phyloP scores from a whole-genome alignment of 2,113 vertebrate species.

The Alectura lathami region DNA sequence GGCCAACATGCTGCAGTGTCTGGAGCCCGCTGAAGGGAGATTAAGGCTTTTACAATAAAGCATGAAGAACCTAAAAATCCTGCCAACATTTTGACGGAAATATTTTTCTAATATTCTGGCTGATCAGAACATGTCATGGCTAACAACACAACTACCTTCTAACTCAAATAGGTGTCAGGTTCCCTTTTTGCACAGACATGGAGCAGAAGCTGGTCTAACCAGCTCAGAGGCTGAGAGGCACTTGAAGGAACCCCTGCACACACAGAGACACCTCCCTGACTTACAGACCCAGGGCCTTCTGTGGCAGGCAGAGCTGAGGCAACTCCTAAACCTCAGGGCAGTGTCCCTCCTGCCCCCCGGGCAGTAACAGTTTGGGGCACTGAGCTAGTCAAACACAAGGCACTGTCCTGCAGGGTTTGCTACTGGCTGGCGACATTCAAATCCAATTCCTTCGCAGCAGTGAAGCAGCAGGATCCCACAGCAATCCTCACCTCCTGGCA shows the following conservation, averaged over 20 bases:
- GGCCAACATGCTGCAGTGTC: neutral
- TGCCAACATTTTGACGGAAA: neutral
- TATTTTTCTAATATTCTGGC: neutral
- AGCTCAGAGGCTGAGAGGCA: neutral
- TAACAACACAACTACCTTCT: neutral
- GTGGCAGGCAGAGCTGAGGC: neutral
- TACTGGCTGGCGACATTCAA: neutral
- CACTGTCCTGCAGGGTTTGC: neutral
- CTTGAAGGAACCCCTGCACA: neutral
- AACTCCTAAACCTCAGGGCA: neutral
- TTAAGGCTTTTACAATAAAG: neutral
- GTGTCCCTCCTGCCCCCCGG: neutral
- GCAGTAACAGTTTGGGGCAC: neutral
- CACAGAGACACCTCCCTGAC: neutral
- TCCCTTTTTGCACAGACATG: neutral
- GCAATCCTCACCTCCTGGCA: conserved; percentile 91
- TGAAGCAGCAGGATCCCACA: neutral
- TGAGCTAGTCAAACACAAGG: neutral
- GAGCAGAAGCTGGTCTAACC: neutral
- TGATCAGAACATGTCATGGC: fast-evolving
- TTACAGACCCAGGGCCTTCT: neutral
- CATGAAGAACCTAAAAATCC: neutral
- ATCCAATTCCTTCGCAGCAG: neutral
- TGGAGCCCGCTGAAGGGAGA: neutral
- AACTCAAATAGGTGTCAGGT: neutral